A percentile compares a stretch with the other conserved stretches of the same genome.
Conservation (phyloP, 2,113 vertebrate species). For the Variabilichromis moorii region DNA sequence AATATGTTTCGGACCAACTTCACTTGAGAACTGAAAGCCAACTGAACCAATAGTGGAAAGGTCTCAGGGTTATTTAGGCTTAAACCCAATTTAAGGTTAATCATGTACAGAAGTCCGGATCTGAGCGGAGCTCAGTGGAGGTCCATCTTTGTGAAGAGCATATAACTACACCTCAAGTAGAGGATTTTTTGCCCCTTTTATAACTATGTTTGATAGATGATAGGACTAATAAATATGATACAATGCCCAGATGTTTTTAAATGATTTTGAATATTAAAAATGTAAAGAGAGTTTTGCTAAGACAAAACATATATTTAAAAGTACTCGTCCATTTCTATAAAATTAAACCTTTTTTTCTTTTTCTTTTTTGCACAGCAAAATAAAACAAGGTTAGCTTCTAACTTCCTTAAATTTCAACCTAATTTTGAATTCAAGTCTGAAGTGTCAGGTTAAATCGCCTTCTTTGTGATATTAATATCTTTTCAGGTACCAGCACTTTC, state of each 20-base stretch:
- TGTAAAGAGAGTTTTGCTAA: neutral
- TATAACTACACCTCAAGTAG: neutral
- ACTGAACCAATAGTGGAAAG: neutral
- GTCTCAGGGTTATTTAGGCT: neutral
- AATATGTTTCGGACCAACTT: slow-evolving; percentile 38
- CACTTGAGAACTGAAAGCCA: slow-evolving; percentile 5
- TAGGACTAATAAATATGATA: neutral
- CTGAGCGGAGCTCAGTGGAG: neutral
- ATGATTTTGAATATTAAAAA: neutral
- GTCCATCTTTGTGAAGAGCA: neutral
- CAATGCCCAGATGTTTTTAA: neutral
- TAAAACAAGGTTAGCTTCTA: neutral
- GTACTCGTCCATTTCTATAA: neutral
- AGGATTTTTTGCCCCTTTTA: neutral
- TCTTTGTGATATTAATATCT: neutral
- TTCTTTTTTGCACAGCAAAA: neutral
- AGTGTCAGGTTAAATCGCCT: neutral
- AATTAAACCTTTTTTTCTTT: neutral
- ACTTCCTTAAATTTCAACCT: neutral
- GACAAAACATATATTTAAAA: neutral
- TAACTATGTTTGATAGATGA: neutral
- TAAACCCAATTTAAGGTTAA: neutral
- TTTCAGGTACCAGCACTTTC: neutral
- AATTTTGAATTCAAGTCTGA: neutral
- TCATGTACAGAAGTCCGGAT: neutral